phyloP scores from a whole-genome alignment of 2,797 vertebrate species.

The Australoheros facetus region DNA sequence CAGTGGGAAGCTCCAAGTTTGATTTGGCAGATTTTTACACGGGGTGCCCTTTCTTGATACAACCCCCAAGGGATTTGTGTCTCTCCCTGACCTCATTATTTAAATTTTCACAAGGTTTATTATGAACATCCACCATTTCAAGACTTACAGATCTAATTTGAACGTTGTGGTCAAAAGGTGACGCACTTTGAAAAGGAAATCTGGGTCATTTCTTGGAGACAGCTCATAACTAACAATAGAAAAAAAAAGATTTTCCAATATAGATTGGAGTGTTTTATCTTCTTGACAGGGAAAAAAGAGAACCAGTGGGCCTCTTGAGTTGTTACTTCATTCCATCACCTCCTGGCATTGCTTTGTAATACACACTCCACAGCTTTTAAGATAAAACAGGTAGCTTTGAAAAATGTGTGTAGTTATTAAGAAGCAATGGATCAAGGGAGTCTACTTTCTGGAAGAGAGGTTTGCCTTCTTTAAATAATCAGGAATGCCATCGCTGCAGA shows the following conservation, averaged over 20 bases:
- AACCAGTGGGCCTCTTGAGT: conserved; percentile 1
- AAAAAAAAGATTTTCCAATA: conserved; percentile 8
- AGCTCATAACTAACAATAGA: background rate
- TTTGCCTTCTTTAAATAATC: conserved; percentile 31
- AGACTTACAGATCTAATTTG: background rate
- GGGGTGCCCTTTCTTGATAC: background rate
- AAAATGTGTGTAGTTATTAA: conserved; percentile 12
- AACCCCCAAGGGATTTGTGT: background rate
- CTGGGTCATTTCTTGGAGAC: background rate
- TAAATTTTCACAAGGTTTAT: background rate
- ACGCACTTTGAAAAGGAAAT: conserved; percentile 1
- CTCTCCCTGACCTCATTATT: background rate
- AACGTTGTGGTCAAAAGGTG: conserved; percentile 1
- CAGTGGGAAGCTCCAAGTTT: background rate
- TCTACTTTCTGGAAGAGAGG: background rate
- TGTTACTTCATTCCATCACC: conserved; percentile 25
- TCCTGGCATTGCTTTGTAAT: conserved; percentile 10
- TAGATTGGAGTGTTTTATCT: conserved; percentile 19
- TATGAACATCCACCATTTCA: background rate
- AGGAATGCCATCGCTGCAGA: conserved; percentile 12
- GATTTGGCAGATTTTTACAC: background rate
- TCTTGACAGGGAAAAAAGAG: conserved; percentile 3
- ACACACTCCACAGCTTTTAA: conserved; percentile 13
- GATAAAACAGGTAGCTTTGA: conserved; percentile 9
- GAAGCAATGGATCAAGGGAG: conserved; percentile 31